phyloP scores from a whole-genome alignment of 2,888 invertebrate genomes.

The Microchrysa polita region DNA sequence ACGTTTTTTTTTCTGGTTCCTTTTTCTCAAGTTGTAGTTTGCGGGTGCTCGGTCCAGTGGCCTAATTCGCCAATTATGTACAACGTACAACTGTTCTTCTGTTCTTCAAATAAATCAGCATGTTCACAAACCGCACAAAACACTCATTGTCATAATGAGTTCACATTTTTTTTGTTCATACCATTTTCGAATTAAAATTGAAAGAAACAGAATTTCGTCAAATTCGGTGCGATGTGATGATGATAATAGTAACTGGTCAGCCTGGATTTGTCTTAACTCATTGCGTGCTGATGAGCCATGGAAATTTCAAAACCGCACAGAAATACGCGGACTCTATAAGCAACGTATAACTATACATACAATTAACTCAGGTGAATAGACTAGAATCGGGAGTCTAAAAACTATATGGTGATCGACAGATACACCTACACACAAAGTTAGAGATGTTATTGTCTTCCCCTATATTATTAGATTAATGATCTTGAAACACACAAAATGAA shows the following conservation, averaged over 20 bases:
- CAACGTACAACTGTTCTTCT: not conserved
- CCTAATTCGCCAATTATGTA: slow-evolving; percentile 38
- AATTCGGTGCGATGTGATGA: not conserved
- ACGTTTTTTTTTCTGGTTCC: too few species aligned
- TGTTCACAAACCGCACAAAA: slow-evolving; percentile 5
- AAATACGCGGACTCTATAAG: too few species aligned
- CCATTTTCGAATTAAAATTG: slow-evolving; percentile 21
- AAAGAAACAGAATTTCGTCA: slow-evolving; percentile 16
- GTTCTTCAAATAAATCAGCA: too few species aligned
- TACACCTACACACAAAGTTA: slow-evolving; percentile 10
- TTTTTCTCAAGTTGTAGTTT: not conserved
- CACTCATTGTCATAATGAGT: slow-evolving; percentile 39
- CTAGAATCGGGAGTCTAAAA: not conserved
- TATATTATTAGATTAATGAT: slow-evolving; percentile 36
- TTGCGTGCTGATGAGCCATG: slow-evolving; percentile 41
- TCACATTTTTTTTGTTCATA: slow-evolving; percentile 4
- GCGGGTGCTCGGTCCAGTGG: slow-evolving; percentile 25
- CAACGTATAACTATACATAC: too few species aligned
- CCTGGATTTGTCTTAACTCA: slow-evolving; percentile 22
- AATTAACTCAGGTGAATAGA: slow-evolving; percentile 32
- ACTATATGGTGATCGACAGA: too few species aligned
- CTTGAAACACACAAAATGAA: slow-evolving; percentile 19
- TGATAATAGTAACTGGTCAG: slow-evolving; percentile 9
- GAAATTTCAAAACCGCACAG: slow-evolving; percentile 13
- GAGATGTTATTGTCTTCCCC: slow-evolving; percentile 18